Conservation (phyloP, 2,797 vertebrate genomes). For the Lagodon rhomboides region DNA sequence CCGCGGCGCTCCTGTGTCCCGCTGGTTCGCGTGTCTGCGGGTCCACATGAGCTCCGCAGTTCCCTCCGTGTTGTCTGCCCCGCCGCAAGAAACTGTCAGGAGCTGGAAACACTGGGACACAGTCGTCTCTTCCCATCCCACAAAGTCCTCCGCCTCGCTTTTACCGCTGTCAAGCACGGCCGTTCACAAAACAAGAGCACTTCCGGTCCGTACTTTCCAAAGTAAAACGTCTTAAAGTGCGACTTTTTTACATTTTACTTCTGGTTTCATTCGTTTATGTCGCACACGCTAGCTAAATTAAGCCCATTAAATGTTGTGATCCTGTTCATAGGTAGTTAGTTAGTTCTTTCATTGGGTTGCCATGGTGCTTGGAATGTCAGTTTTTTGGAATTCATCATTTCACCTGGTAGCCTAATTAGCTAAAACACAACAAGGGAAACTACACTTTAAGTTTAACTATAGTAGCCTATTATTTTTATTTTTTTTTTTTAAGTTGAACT, state of each 20-base stretch:
- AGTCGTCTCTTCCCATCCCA: slow-evolving; percentile 68
- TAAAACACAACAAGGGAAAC: no score
- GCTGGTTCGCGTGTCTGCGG: slow-evolving; percentile 11
- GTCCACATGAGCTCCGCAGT: slow-evolving; percentile 36
- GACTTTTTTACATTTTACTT: no score
- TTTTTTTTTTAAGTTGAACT: no score
- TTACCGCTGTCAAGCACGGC: neutral
- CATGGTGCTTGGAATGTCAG: no score
- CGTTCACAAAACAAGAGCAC: neutral
- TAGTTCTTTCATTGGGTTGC: neutral
- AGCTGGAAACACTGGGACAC: slow-evolving; percentile 41
- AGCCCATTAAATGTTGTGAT: neutral
- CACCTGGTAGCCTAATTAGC: no score
- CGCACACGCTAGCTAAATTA: neutral
- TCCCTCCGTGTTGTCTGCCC: slow-evolving; percentile 3
- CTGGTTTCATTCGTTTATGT: no score
- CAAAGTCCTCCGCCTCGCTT: slow-evolving; percentile 43
- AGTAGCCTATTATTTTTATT: no score
- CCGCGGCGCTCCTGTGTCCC: slow-evolving; percentile 51
- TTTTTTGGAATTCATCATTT: no score
- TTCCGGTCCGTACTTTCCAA: slow-evolving; percentile 42
- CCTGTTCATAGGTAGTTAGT: neutral
- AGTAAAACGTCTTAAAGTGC: slow-evolving; percentile 13
- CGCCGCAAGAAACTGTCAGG: slow-evolving; percentile 31
- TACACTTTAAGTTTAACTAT: no score